phyloP scores from a whole-genome alignment of 2,888 invertebrate species.

The Emmelina monodactyla region DNA sequence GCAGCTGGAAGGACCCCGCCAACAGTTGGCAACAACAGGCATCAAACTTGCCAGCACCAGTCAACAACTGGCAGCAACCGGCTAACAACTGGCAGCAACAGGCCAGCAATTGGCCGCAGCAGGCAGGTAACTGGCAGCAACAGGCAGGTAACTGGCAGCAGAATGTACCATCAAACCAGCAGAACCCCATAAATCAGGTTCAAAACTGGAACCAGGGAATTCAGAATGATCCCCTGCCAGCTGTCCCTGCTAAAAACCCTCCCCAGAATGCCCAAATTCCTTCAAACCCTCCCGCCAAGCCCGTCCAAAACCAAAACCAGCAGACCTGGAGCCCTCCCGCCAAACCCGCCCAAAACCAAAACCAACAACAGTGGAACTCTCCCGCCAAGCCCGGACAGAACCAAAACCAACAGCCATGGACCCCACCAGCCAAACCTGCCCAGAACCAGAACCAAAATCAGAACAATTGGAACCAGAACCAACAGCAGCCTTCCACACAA shows the following conservation, averaged over 20 bases:
- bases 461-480: constrained; percentile 5
- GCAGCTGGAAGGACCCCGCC: no score
- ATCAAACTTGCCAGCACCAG: no score
- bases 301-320: neutral
- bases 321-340: neutral
- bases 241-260: neutral
- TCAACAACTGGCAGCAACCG: no score
- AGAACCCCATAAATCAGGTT: no score
- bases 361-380: constrained; percentile 10
- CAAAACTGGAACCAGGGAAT: no score
- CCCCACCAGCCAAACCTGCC: neutral
- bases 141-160: no score
- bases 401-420: neutral
- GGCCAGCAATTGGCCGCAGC: no score
- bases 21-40: no score
- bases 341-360: neutral
- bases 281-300: constrained; percentile 19
- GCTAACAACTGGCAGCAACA: no score
- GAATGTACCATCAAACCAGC: no score
- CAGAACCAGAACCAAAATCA: constrained; percentile 8
- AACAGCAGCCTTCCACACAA: constrained; percentile 24
- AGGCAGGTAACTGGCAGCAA: no score
- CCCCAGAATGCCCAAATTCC: neutral
- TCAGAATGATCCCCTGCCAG: no score
- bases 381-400: constrained; percentile 19